Evolutionary conservation across 2,888 invertebrate species (phyloP), one percentile per base, ranked within the genome.

Genomic region (Leucophora obtusa): DNA sequence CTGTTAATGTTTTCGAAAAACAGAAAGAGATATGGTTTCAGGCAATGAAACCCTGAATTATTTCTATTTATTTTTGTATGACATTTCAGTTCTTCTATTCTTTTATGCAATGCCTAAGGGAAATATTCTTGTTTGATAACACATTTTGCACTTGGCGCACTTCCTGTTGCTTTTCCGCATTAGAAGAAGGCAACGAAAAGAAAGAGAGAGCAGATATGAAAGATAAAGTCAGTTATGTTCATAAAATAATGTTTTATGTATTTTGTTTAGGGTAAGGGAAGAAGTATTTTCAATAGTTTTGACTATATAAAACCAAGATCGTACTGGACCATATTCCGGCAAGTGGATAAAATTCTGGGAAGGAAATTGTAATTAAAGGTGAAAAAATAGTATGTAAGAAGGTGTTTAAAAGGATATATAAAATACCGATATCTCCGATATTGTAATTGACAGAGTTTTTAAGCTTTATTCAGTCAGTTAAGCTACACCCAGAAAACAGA

Each of bases 81-180:
- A 33, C 2, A 1, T 18, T 35, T 58, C 28, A n/a, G 1, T 54
- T 43, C 1, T 56, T 24, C 56, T 33, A 15, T 17, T 56, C 10
- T 8, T 33, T n/a, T 72, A 43, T 62, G 14, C 54, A 65, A 56
- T 38, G 63, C 51, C 65, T 47, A 1, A 51, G 51, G 56, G 50
- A 65, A 63, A 65, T 58, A 28, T 65, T 35, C 14, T 73, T 58
- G 18, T 38, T 73, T 59, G 66, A 59, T 65, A 72, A 59, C 28
- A 60, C 15, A 68, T 60, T 68, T 74, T 60, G 17, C 60, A 53
- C n/a, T 54, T 43, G 33, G 33, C 11, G 9, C 17, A 47, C 54
- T 66, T 68, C 60, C 68, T 68, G 68, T 68, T 59, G 53, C 66
- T 68, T 62, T 47, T 51, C 10, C 51, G 43, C 0, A 28, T 8